A percentile compares a stretch with the other conserved stretches of the same genome.
Evolutionary conservation across 1,140 invertebrate species (phyloP).

Genomic region (Chlorops oryzae): DNA sequence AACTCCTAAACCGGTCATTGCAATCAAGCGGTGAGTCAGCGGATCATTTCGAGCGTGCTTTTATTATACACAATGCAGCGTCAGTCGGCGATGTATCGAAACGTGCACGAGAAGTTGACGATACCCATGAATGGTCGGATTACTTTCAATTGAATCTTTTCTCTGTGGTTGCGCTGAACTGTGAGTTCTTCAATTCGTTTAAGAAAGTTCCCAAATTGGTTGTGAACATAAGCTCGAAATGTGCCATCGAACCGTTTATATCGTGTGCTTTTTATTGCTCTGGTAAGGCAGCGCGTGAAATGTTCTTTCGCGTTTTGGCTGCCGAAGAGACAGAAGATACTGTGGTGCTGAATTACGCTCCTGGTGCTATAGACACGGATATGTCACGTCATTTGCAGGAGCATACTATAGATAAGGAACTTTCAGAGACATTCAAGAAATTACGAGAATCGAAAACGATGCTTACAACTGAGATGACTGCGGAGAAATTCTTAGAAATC

Average conservation of each 20-base stretch:
- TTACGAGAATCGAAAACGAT: constrained; percentile 57
- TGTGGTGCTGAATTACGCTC: constrained; percentile 83
- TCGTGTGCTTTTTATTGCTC: constrained; percentile 75
- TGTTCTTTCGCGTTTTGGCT: constrained; percentile 83
- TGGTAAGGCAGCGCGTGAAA: constrained; percentile 86
- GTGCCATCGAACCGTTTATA: constrained; percentile 68
- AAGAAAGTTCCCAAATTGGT: constrained; percentile 54
- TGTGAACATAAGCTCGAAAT: constrained; percentile 84
- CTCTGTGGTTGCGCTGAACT: constrained; percentile 70
- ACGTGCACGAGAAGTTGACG: constrained; percentile 54
- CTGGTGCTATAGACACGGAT: constrained; percentile 86
- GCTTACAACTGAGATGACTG: constrained; percentile 71
- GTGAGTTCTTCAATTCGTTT: constrained; percentile 60
- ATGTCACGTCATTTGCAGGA: constrained; percentile 70
- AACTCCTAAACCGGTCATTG: constrained; percentile 22
- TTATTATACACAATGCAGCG: constrained; percentile 89
- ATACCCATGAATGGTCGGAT: constrained; percentile 56
- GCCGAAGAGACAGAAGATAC: constrained; percentile 64
- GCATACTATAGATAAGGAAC: constrained; percentile 54
- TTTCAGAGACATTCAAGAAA: constrained; percentile 56
- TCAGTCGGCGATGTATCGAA: constrained; percentile 70
- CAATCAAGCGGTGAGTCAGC: background rate
- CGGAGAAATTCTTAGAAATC: constrained; percentile 64
- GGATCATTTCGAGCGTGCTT: constrained; percentile 56
- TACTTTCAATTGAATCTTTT: constrained; percentile 79